A percentile compares a stretch with the other conserved stretches of the same genome.
These are phyloP conservation scores for Hirtodrosophila cameraria DNA, from an alignment of 2,888 invertebrate species.

Conservation along the genomic window DNA sequence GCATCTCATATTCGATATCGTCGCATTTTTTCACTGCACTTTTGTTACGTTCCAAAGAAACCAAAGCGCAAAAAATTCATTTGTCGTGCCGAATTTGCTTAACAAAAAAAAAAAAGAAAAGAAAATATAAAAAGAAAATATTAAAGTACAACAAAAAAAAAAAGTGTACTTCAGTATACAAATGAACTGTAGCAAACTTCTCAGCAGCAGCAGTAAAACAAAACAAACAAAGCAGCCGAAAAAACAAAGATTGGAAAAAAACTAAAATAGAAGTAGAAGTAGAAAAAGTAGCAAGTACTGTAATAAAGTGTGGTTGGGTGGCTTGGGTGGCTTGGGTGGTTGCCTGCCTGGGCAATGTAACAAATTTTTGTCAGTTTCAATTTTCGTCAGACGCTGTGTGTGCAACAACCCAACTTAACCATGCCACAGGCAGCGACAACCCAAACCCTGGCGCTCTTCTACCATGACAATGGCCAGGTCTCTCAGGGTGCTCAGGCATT, in stretches of 20 bases:
- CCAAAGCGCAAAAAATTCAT: conserved; percentile 55
- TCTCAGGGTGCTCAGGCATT: conserved; percentile 69
- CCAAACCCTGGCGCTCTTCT: conserved; percentile 13
- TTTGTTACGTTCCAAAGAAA: conserved; percentile 44
- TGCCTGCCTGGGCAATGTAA: conserved; percentile 73
- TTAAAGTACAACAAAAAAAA: conserved; percentile 29
- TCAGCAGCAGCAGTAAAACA: conserved; percentile 60
- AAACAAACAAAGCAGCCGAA: conserved; percentile 69
- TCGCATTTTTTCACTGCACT: conserved; percentile 44
- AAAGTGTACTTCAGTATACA: conserved; percentile 60
- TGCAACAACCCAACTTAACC: conserved; percentile 35
- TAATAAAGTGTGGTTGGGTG: conserved; percentile 62
- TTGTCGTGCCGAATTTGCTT: conserved; percentile 61
- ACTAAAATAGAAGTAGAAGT: conserved; percentile 30
- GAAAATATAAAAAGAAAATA: conserved; percentile 31
- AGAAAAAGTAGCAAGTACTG: conserved; percentile 55
- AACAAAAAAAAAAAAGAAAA: conserved; percentile 30
- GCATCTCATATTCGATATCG: conserved; percentile 57
- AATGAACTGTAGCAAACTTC: conserved; percentile 79
- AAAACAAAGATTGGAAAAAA: conserved; percentile 27
- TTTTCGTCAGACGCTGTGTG: conserved; percentile 62
- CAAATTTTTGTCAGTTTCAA: conserved; percentile 82
- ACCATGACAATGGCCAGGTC: conserved; percentile 73
- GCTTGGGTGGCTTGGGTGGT: conserved; percentile 19
- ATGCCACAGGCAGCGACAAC: conserved; percentile 13